Evolutionary conservation across 1,140 invertebrate genomes (phyloP).

Genomic region (Oscheius sp.): DNA sequence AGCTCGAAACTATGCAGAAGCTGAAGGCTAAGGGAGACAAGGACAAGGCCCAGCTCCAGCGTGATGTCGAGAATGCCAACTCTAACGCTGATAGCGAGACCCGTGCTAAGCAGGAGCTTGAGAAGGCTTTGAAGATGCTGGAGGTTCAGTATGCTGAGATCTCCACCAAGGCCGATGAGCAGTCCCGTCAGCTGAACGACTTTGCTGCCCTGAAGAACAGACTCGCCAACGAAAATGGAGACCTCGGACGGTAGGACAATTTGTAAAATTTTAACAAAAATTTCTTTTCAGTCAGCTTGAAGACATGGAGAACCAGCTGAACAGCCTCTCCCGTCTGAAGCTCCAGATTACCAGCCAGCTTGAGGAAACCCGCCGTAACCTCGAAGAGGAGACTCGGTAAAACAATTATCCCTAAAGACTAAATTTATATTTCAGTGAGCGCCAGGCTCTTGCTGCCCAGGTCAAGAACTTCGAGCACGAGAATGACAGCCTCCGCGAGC

Average conservation of each 20-base stretch:
- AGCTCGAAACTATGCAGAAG: constrained; percentile 99
- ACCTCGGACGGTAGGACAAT: no score
- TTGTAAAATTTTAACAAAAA: no score
- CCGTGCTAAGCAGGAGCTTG: constrained; percentile 52
- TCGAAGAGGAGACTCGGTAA: constrained; percentile 81
- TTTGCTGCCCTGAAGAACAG: constrained; percentile 95
- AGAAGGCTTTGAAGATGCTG: constrained; percentile 55
- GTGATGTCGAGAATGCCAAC: constrained; percentile 57
- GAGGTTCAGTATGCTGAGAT: constrained; percentile 73
- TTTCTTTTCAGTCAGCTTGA: constrained; percentile 91
- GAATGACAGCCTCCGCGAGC: constrained; percentile 91
- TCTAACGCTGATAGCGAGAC: constrained; percentile 39
- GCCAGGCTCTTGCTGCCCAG: constrained; percentile 61
- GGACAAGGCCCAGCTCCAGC: constrained; percentile 57
- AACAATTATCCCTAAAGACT: neutral
- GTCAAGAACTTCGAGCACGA: constrained; percentile 87
- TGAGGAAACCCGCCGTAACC: constrained; percentile 92
- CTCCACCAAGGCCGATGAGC: constrained; percentile 89
- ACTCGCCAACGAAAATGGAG: constrained; percentile 90
- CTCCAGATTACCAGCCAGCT: constrained; percentile 87
- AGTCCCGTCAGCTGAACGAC: constrained; percentile 88
- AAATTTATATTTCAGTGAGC: constrained; percentile 35
- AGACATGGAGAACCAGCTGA: constrained; percentile 79
- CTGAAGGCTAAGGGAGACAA: constrained; percentile 88
- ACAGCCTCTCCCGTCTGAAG: constrained; percentile 94